Base-by-base conservation (phyloP, 2,888 invertebrate genomes). In the Colletes collaris region DNA sequence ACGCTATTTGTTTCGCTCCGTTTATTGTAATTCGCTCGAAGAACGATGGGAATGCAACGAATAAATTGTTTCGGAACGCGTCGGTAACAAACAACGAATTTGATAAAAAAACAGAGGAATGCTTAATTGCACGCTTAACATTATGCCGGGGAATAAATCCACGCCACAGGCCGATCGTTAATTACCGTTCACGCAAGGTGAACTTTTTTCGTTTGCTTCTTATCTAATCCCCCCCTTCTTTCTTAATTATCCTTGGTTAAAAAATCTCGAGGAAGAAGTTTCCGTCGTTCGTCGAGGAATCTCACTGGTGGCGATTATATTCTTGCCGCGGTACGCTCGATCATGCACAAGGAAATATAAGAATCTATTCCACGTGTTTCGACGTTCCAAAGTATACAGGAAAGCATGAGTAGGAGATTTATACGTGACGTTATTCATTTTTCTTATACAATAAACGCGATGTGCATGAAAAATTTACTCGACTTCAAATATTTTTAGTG, bases 221-320 rank as follows among this genome's bases (percentile, higher is more conserved):
- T 58, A 62, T 62, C 79, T 63, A 73, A 16, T 4, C 40, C 4
- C 40, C 40, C 40, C 3, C 40, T 40, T 40, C 27, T 19, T 56
- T 68, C 40, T 69, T 62, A 65, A 53, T 80, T 73, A 69, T 78
- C 72, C 65, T 60, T 65, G 50, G 44, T 7, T 27, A 4, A 50
- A 44, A 58, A 73, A 63, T 69, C 52, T 46, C 56, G n/a, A 16
- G 16, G 16, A 35, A 46, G 58, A 62, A 27, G 27, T 79, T 69
- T 63, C 65, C 73, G 68, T 62, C 19, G 59, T 58, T 63, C 53
- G 50, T 49, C 49, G 62, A 10, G 53, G 65, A 58, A 70, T 70
- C 56, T 62, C 40, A 62, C 11, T 56, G 59, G 27, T 8, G 35
- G 44, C 59, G 66, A 62, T 76, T 76, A 76, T 52, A 63, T 53